Conservation (phyloP, 2,113 vertebrate genomes). For the Malurus cyaneus region DNA sequence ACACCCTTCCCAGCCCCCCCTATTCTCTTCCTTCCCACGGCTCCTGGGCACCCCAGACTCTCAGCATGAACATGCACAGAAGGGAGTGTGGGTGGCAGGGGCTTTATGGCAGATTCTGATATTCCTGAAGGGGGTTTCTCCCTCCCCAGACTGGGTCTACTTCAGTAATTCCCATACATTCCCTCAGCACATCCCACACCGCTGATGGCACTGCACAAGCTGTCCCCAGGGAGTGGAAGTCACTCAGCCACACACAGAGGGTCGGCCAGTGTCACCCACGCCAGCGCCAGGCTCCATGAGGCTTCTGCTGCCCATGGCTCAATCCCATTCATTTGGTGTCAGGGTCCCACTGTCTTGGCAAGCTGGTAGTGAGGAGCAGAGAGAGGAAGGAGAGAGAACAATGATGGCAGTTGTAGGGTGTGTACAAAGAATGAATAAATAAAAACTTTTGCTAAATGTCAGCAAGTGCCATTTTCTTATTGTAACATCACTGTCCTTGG, state of each 20-base stretch:
- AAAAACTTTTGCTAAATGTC: not conserved
- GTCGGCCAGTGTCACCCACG: rapidly evolving
- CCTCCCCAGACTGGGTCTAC: not conserved
- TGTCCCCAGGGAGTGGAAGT: not conserved
- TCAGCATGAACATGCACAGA: rapidly evolving
- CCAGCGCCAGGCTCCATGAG: rapidly evolving
- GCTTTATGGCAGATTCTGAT: rapidly evolving
- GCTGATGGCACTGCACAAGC: rapidly evolving
- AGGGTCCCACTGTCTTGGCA: rapidly evolving
- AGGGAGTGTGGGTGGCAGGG: rapidly evolving
- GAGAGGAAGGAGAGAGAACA: not conserved
- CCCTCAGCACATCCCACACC: rapidly evolving
- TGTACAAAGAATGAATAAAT: not conserved
- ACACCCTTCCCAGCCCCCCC: rapidly evolving
- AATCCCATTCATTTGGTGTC: not conserved
- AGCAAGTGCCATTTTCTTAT: not conserved
- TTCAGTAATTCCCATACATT: not conserved
- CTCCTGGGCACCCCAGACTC: not conserved
- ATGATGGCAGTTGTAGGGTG: rapidly evolving
- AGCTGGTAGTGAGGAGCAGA: not conserved
- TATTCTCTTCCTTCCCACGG: not conserved
- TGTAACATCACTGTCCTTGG: not conserved
- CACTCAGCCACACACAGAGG: rapidly evolving
- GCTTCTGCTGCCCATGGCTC: not conserved
- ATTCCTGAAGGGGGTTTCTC: rapidly evolving